Evolutionary conservation across 2,888 invertebrate species (phyloP).

Genomic region (Amphipyra tragopoginis): DNA sequence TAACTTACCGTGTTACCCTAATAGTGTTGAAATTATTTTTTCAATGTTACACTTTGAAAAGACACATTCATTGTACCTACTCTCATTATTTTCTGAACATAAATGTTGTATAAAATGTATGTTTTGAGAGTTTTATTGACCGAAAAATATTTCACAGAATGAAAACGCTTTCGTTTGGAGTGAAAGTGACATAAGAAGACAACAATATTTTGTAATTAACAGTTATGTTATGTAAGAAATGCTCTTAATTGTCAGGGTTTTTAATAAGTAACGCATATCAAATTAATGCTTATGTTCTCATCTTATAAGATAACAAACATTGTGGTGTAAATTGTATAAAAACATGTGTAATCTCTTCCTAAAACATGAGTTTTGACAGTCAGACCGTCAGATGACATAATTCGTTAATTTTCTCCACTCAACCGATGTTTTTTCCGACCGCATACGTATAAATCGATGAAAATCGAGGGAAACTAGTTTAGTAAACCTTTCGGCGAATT

Average conservation of each 20-base stretch:
- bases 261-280: too few relatives aligned
- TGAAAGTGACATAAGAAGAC: slow-evolving; percentile 50
- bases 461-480: too few relatives aligned
- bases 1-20: background rate
- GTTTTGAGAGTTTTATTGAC: slow-evolving; percentile 41
- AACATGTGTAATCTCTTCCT: too few relatives aligned
- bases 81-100: background rate
- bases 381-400: too few relatives aligned
- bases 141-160: slow-evolving; percentile 43
- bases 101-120: background rate
- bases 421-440: too few relatives aligned
- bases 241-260: background rate
- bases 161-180: slow-evolving; percentile 59
- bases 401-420: too few relatives aligned
- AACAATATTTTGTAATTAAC: slow-evolving; percentile 22
- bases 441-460: too few relatives aligned
- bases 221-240: slow-evolving; percentile 8
- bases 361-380: too few relatives aligned
- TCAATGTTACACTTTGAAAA: background rate
- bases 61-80: background rate
- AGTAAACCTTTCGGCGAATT: too few relatives aligned
- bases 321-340: too few relatives aligned
- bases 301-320: too few relatives aligned
- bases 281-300: too few relatives aligned
- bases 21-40: background rate